Percentiles rank a stretch among this genome's conserved stretches.
phyloP scores from a whole-genome alignment of 2,113 vertebrate species.

The Odontesthes bonariensis region DNA sequence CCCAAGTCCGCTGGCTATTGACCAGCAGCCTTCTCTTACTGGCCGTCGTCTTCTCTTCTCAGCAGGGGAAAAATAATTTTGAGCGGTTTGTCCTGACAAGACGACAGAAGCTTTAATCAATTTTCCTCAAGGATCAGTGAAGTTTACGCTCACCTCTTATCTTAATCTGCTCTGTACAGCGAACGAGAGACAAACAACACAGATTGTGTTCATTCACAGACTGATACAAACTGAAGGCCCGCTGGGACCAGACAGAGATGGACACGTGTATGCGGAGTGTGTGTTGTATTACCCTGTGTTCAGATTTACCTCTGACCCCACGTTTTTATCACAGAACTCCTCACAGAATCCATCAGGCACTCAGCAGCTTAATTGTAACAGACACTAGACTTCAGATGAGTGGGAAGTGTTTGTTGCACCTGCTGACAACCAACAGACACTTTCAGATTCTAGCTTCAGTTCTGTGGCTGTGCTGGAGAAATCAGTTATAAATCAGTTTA shows the following conservation, averaged over 20 bases:
- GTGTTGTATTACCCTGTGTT: no score
- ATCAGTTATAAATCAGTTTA: no score
- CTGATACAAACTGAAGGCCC: slow-evolving; percentile 7
- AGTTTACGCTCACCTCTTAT: slow-evolving; percentile 41
- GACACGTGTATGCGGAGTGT: background rate
- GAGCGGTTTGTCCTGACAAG: slow-evolving; percentile 45
- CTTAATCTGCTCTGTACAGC: slow-evolving; percentile 7
- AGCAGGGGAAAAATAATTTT: slow-evolving; percentile 37
- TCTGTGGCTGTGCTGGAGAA: no score
- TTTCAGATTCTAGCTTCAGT: no score
- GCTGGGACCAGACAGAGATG: background rate
- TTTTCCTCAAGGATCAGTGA: slow-evolving; percentile 46
- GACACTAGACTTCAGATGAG: no score
- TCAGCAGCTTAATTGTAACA: no score
- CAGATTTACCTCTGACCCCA: no score
- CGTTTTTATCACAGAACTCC: no score
- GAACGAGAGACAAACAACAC: background rate
- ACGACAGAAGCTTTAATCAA: slow-evolving; percentile 52
- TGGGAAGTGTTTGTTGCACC: no score
- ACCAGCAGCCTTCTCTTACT: slow-evolving; percentile 3
- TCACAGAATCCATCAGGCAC: no score
- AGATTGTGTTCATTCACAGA: slow-evolving; percentile 27
- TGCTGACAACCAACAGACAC: no score
- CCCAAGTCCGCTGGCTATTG: slow-evolving; percentile 29
- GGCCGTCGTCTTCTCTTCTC: slow-evolving; percentile 1